phyloP scores from a whole-genome alignment of 2,797 vertebrate species.

The Gymnocypris eckloni region DNA sequence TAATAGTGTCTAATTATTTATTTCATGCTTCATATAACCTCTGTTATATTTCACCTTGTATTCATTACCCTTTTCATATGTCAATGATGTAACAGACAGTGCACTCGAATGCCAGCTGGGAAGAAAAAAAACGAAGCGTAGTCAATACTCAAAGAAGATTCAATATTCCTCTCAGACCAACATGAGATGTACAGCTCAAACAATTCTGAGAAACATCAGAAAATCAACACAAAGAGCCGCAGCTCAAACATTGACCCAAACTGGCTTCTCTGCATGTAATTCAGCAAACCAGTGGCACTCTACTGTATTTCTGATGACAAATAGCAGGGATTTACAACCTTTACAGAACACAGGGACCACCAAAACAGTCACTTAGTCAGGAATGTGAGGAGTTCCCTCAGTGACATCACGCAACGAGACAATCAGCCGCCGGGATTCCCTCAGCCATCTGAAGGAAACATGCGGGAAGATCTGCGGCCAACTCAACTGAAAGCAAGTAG shows the following conservation, averaged over 20 bases:
- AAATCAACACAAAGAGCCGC: constrained; percentile 14
- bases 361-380: neutral
- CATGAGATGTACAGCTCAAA: neutral
- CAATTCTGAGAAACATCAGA: neutral
- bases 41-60: constrained; percentile 31
- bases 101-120: neutral
- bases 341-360: neutral
- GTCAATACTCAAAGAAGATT: constrained; percentile 9
- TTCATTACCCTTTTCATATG: constrained; percentile 29
- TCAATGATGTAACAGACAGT: constrained; percentile 14
- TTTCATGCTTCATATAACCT: constrained; percentile 30
- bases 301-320: constrained; percentile 8
- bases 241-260: neutral
- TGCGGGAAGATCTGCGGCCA: no score
- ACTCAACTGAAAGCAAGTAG: no score
- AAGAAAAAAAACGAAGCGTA: neutral
- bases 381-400: no score
- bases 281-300: neutral
- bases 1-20: constrained; percentile 12
- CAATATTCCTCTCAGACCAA: neutral
- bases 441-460: no score
- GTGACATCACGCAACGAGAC: no score
- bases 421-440: no score
- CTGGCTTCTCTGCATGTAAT: neutral
- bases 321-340: neutral